Evolutionary conservation across 2,797 vertebrate genomes (phyloP), one percentile per base, ranked within the genome.

Genomic region (Enteromius afrohamiltoni): DNA sequence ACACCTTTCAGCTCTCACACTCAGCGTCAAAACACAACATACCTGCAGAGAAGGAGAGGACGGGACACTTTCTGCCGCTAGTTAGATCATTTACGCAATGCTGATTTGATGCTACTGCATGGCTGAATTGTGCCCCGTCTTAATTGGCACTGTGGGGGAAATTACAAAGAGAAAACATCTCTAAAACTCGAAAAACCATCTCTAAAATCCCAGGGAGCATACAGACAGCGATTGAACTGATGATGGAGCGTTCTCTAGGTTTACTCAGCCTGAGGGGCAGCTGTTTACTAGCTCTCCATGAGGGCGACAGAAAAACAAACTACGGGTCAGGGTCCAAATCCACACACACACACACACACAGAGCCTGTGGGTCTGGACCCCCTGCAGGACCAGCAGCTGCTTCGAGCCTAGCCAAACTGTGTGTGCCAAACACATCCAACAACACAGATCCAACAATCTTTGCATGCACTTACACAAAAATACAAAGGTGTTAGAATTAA

Each of bases 311-410:
- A 84, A 83, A 88, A 87, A 87, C 87, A 87, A 85, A 88, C 84
- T 84, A 83, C 9, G 84, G 87, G 86, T 85, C 85, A 87, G 75
- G 67, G 84, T 70, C 82, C 62, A 80, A 80, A 87, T 79, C 88
- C 79, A 58, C 85, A 74, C 31, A 74, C 64, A 40, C 40, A 74
- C 8, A 60, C 74, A n/a, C n/a, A n/a, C n/a, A n/a, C n/a, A n/a
- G n/a, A 77, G 85, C 80, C 76, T 47, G 47, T 82, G 77, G 85
- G 68, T 86, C 73, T 76, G 76, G 67, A 80, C 84, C 87, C 62
- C 93, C 93, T 84, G 79, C 93, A 91, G 92, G 89, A 92, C 85
- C 85, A 87, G 91, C 94, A 95, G 92, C 93, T 93, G 94, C 90
- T 89, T 90, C 85, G 79, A 90, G 87, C 81, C 71, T 85, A 89